These are phyloP conservation scores for Euura lappo DNA, from an alignment of 1,140 invertebrate genomes.

Conservation along the genomic window DNA sequence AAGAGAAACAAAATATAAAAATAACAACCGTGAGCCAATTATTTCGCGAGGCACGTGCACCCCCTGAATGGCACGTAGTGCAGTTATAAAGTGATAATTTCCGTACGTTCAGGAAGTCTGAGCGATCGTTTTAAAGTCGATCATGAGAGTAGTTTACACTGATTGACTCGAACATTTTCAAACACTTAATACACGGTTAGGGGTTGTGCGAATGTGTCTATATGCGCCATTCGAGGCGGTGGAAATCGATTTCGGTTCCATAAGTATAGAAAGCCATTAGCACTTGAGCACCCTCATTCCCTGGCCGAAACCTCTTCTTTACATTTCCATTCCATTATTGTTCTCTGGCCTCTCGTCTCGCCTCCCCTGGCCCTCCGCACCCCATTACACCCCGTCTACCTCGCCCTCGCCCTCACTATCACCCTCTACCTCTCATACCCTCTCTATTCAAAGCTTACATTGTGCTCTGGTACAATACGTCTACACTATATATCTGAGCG, in stretches of 20 bases:
- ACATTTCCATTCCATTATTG: conserved; percentile 7
- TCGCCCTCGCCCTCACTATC: neutral
- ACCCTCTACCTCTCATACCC: no score
- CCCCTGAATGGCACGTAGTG: no score
- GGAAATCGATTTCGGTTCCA: neutral
- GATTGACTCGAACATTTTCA: no score
- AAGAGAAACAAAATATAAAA: neutral
- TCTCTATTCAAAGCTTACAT: neutral
- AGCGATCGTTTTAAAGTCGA: no score
- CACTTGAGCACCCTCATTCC: neutral
- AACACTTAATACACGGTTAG: no score
- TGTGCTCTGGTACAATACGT: conserved; percentile 1
- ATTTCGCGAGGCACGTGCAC: neutral
- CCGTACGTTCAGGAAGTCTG: no score
- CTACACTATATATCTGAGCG: neutral
- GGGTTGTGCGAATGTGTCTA: no score
- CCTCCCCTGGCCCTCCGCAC: neutral
- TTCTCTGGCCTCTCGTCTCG: neutral
- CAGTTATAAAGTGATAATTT: no score
- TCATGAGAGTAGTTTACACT: no score
- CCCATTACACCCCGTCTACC: neutral
- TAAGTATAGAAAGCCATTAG: conserved; percentile 7
- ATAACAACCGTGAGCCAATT: neutral
- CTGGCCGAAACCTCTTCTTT: neutral
- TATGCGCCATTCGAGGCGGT: neutral